Evolutionary conservation across 2,888 invertebrate species (phyloP).

Genomic region (Oasisia sp.): DNA sequence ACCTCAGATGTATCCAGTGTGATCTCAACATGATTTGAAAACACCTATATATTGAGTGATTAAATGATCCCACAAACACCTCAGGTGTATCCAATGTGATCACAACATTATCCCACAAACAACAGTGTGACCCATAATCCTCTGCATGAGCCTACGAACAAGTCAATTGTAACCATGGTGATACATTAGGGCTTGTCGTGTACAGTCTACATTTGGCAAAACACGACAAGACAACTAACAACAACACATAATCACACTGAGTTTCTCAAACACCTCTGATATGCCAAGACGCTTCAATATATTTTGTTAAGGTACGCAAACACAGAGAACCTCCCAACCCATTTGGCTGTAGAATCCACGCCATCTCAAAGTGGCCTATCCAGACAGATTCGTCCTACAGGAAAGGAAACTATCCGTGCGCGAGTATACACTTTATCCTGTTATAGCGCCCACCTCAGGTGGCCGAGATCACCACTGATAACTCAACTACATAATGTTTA

Average conservation of each 20-base stretch:
- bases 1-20: too few relatives aligned
- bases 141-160: too few relatives aligned
- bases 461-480: neutral
- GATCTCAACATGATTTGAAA: too few relatives aligned
- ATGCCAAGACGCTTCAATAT: neutral
- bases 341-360: neutral
- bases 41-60: too few relatives aligned
- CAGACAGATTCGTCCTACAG: neutral
- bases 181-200: neutral
- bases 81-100: too few relatives aligned
- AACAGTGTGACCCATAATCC: too few relatives aligned
- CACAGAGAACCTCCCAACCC: neutral
- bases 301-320: neutral
- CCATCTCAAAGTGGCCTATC: neutral
- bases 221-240: neutral
- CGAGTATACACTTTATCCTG: neutral
- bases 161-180: neutral
- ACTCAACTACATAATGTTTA: neutral
- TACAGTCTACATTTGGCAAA: neutral
- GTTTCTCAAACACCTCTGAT: neutral
- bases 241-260: neutral
- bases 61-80: too few relatives aligned
- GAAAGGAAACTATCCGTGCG: neutral
- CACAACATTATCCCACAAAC: too few relatives aligned
- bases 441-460: neutral